Evolutionary conservation across 2,888 invertebrate genomes (phyloP).

Genomic region (Penaeus monodon): DNA sequence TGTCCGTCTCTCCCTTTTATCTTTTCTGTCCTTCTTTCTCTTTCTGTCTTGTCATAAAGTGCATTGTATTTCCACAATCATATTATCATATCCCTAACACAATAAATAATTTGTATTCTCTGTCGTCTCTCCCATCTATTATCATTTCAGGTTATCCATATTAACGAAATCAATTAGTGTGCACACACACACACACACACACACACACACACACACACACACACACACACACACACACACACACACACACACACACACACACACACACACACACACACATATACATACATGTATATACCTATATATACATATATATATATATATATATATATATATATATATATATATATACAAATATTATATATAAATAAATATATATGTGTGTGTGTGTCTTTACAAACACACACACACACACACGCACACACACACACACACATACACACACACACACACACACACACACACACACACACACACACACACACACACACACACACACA

Average conservation of each 20-base stretch:
- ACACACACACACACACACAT: background rate
- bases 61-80: too few species aligned
- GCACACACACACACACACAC: background rate
- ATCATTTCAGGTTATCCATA: too few species aligned
- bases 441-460: background rate
- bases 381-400: background rate
- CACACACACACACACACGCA: background rate
- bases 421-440: background rate
- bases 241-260: background rate
- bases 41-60: too few species aligned
- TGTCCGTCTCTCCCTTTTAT: too few species aligned
- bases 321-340: constrained; percentile 4
- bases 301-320: background rate
- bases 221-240: background rate
- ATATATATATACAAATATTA: background rate
- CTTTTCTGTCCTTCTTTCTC: too few species aligned
- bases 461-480: too few species aligned
- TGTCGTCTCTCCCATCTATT: too few species aligned
- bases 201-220: background rate
- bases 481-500: too few species aligned
- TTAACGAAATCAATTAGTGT: background rate
- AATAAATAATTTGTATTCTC: background rate
- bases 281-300: background rate
- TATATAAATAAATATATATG: background rate
- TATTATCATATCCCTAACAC: too few species aligned